These are phyloP conservation scores for Procambarus clarkii DNA, from an alignment of 1,140 invertebrate genomes.

Conservation along the genomic window DNA sequence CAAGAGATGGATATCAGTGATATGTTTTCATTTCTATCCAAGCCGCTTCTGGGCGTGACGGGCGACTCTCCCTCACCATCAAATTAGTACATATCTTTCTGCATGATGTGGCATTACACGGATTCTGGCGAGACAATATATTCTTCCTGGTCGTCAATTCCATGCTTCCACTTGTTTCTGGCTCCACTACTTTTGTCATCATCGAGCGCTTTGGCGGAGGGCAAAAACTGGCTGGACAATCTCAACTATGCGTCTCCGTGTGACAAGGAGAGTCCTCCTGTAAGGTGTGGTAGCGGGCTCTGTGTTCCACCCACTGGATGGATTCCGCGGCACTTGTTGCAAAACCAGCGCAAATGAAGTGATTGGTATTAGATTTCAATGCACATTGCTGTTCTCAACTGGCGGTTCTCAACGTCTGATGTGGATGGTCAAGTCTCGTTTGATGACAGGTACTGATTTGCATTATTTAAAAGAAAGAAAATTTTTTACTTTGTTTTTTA, in stretches of 20 bases:
- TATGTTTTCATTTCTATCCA: background rate
- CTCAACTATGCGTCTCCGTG: conserved; percentile 14
- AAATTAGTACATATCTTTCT: conserved; percentile 50
- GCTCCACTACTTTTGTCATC: conserved; percentile 22
- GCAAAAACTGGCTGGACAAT: conserved; percentile 19
- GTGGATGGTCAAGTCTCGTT: no score
- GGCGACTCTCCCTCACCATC: background rate
- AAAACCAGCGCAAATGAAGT: no score
- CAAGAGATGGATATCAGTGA: background rate
- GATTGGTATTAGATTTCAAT: no score
- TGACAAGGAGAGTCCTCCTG: background rate
- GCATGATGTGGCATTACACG: conserved; percentile 45
- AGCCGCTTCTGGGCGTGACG: background rate
- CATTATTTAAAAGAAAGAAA: no score
- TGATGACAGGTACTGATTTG: no score
- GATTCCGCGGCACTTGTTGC: no score
- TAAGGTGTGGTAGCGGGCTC: background rate
- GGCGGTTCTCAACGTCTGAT: no score
- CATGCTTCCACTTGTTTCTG: background rate
- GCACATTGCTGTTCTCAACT: no score
- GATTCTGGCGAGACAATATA: conserved; percentile 18
- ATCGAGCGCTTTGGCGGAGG: conserved; percentile 8
- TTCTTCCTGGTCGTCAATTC: conserved; percentile 4
- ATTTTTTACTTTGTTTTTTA: no score
- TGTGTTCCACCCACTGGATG: background rate